A percentile compares a stretch with the other conserved stretches of the same genome.
phyloP scores from a whole-genome alignment of 2,888 invertebrate genomes.

The Empis stercorea region DNA sequence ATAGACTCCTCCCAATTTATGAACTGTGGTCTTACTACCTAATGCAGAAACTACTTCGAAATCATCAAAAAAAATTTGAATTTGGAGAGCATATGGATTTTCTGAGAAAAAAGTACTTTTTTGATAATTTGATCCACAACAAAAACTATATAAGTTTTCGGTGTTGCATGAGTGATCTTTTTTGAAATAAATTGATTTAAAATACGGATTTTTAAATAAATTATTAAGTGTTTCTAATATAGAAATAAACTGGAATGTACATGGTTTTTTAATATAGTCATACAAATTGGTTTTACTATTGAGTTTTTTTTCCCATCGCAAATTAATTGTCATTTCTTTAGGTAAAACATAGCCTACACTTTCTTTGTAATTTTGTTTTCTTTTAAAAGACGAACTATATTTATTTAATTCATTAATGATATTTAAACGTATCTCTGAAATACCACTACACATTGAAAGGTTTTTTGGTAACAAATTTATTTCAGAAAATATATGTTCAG shows the following conservation, averaged over 20 bases:
- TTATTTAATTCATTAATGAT: not conserved
- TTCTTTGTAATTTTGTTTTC: not conserved
- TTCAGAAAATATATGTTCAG: too few species aligned
- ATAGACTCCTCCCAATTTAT: conserved; percentile 5
- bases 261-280: not conserved
- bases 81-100: not conserved
- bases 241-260: not conserved
- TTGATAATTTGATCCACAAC: not conserved
- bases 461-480: too few species aligned
- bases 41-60: not conserved
- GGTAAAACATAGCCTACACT: not conserved
- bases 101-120: not conserved
- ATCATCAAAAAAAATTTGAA: not conserved
- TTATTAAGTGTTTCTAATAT: not conserved
- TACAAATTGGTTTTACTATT: not conserved
- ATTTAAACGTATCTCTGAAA: too few species aligned
- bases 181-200: not conserved
- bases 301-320: not conserved
- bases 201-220: not conserved
- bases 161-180: not conserved
- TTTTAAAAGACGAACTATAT: not conserved
- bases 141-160: not conserved
- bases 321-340: not conserved
- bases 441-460: too few species aligned
- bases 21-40: conserved; percentile 3